Percentiles rank a stretch among this genome's conserved stretches.
Conservation (phyloP, 2,888 invertebrate species). For the Allygus modestus region DNA sequence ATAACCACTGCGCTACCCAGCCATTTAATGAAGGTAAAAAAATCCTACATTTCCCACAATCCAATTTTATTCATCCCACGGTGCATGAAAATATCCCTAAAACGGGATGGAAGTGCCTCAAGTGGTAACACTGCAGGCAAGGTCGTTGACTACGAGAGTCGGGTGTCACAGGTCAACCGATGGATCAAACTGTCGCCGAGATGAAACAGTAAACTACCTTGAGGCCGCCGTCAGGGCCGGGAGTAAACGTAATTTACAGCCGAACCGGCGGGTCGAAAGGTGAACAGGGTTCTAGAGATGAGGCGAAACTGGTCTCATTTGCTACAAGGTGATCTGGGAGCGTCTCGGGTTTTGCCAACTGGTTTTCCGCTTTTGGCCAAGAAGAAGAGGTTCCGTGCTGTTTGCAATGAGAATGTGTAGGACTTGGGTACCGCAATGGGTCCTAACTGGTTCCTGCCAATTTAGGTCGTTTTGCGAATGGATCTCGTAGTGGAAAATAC, state of each 20-base stretch:
- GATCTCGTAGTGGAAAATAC: no score
- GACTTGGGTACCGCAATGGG: no score
- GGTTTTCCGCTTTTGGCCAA: conserved; percentile 9
- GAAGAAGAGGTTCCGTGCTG: background rate
- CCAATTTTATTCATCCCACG: no score
- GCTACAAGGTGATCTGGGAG: conserved; percentile 8
- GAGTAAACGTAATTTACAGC: conserved; percentile 13
- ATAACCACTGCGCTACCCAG: no score
- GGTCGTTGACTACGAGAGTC: background rate
- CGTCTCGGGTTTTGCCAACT: background rate
- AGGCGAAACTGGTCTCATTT: conserved; percentile 18
- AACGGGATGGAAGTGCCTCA: no score
- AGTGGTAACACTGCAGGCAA: background rate
- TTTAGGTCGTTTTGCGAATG: no score
- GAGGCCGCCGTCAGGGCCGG: background rate
- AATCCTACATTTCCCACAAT: no score
- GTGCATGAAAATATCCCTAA: no score
- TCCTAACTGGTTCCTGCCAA: no score
- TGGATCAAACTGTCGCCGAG: conserved; percentile 15
- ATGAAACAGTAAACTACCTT: conserved; percentile 38
- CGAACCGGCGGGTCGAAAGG: conserved; percentile 23
- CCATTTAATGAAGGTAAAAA: no score
- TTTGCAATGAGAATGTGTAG: no score
- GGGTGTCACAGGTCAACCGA: background rate
- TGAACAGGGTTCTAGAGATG: conserved; percentile 1